A percentile compares a stretch with the other conserved stretches of the same genome.
These are phyloP conservation scores for Neocrepidodera transversa DNA, from an alignment of 2,888 invertebrate species.

Conservation along the genomic window DNA sequence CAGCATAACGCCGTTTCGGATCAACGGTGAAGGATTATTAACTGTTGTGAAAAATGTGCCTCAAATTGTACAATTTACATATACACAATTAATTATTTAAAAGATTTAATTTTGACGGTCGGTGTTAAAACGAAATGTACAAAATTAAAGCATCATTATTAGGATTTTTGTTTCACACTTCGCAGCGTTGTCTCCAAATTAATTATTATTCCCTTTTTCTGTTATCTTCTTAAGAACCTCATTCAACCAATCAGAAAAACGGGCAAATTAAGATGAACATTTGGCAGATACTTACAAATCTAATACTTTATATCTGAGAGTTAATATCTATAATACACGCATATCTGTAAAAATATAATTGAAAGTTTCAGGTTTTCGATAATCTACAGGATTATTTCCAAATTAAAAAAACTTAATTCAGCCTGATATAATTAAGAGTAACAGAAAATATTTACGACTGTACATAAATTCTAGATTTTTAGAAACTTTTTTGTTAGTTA, in stretches of 20 bases:
- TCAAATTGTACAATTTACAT: too few species aligned
- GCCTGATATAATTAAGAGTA: too few species aligned
- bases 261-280: neutral
- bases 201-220: neutral
- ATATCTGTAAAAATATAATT: neutral
- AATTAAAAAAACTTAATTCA: too few species aligned
- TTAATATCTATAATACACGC: neutral
- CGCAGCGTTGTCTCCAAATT: neutral
- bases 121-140: constrained; percentile 1
- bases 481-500: too few species aligned
- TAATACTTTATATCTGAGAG: neutral
- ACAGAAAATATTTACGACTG: too few species aligned
- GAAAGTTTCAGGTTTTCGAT: neutral
- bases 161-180: neutral
- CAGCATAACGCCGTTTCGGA: constrained; percentile 62
- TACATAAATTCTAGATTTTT: too few species aligned
- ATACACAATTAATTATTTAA: too few species aligned
- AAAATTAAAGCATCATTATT: neutral
- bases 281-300: neutral
- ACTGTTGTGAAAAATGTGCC: constrained; percentile 64
- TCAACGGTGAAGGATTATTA: constrained; percentile 62
- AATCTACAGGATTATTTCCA: too few species aligned
- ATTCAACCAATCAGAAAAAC: neutral
- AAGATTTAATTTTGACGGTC: too few species aligned
- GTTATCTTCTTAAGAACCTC: neutral